Conservation (phyloP, 2,797 vertebrate genomes). For the Florisuga fusca region DNA sequence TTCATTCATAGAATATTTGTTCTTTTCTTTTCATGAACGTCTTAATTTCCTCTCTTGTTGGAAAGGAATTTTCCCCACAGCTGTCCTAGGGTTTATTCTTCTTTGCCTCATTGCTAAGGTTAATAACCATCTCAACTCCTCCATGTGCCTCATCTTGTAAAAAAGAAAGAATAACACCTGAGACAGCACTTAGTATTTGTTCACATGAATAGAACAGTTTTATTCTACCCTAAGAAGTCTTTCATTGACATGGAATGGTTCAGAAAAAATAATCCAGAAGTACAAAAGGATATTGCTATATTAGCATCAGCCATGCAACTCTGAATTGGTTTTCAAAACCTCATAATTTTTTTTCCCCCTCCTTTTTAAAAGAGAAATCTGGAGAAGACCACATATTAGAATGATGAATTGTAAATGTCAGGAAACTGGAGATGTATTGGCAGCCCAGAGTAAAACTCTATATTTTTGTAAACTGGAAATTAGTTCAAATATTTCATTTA, state of each 20-base stretch:
- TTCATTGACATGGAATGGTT: background rate
- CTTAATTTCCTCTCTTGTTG: background rate
- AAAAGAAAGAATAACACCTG: background rate
- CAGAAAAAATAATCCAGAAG: background rate
- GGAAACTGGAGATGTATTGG: background rate
- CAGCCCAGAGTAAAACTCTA: background rate
- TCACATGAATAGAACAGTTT: background rate
- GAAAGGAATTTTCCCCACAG: background rate
- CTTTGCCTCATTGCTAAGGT: background rate
- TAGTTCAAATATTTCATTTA: background rate
- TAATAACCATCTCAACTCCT: background rate
- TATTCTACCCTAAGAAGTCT: background rate
- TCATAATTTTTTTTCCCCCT: rapidly evolving
- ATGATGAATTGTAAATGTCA: background rate
- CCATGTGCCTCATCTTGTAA: background rate
- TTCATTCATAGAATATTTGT: rapidly evolving
- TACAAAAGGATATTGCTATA: background rate
- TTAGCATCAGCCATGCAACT: background rate
- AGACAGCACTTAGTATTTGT: background rate
- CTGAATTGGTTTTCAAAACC: background rate
- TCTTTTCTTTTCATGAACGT: background rate
- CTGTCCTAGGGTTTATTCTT: background rate
- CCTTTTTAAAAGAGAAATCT: background rate
- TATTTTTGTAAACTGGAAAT: background rate
- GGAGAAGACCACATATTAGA: background rate